These are phyloP conservation scores for Paraescarpia echinospica DNA, from an alignment of 1,140 invertebrate species.

Conservation along the genomic window DNA sequence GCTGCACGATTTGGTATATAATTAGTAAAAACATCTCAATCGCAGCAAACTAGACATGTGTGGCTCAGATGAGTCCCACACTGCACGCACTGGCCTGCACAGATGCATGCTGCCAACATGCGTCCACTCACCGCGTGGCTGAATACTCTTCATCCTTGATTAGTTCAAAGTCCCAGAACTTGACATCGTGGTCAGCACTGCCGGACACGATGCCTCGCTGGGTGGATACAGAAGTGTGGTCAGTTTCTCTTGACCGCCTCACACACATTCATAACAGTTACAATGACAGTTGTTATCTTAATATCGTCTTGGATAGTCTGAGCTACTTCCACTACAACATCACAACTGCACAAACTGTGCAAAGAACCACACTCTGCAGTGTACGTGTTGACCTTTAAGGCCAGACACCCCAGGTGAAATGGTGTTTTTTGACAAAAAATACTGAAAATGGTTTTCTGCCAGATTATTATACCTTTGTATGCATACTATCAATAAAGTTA, in stretches of 20 bases:
- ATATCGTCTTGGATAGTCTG: background rate
- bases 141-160: slow-evolving; percentile 50
- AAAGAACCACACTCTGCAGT: background rate
- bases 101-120: background rate
- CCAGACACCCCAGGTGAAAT: too few relatives aligned
- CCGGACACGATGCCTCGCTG: slow-evolving; percentile 78
- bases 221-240: background rate
- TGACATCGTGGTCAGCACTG: slow-evolving; percentile 84
- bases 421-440: too few relatives aligned
- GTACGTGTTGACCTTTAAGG: background rate
- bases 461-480: too few relatives aligned
- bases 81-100: too few relatives aligned
- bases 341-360: background rate
- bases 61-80: too few relatives aligned
- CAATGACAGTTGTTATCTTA: background rate
- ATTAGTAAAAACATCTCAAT: too few relatives aligned
- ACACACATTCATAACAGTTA: background rate
- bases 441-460: too few relatives aligned
- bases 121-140: slow-evolving; percentile 33
- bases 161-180: slow-evolving; percentile 93
- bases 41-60: too few relatives aligned
- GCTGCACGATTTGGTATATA: background rate
- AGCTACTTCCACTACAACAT: background rate
- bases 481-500: too few relatives aligned
- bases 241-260: background rate